A percentile compares a stretch with the other conserved stretches of the same genome.
These are phyloP conservation scores for Lepus europaeus DNA, from an alignment of 2,113 vertebrate genomes.

Conservation along the genomic window DNA sequence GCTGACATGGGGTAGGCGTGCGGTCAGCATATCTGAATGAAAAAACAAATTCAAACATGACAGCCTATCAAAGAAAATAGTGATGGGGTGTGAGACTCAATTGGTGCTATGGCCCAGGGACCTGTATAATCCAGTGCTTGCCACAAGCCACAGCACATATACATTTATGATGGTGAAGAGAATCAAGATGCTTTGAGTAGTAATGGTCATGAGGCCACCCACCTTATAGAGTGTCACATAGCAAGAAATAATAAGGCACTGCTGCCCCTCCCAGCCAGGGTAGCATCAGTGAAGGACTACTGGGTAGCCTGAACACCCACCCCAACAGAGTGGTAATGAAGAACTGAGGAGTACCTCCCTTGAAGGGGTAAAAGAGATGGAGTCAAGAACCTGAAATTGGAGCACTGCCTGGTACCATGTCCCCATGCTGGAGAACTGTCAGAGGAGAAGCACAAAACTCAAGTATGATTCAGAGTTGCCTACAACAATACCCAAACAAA, in stretches of 20 bases:
- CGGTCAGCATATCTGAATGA: not conserved
- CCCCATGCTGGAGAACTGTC: not conserved
- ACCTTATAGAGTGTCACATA: not conserved
- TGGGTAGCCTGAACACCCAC: not conserved
- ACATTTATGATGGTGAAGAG: not conserved
- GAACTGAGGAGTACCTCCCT: not conserved
- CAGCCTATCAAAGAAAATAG: not conserved
- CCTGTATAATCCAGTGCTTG: not conserved
- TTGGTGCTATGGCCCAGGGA: not conserved
- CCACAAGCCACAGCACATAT: not conserved
- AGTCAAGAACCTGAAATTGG: not conserved
- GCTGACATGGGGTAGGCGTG: not conserved
- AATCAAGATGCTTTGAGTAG: not conserved
- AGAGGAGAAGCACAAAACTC: not conserved
- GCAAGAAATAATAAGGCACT: not conserved
- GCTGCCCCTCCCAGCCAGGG: not conserved
- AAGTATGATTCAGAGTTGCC: not conserved
- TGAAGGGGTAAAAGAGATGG: not conserved
- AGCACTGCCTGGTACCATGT: not conserved
- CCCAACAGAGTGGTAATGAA: no score
- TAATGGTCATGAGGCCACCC: not conserved
- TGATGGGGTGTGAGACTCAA: not conserved
- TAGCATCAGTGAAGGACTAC: not conserved
- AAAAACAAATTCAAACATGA: not conserved
- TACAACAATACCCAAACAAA: not conserved